phyloP scores from a whole-genome alignment of 2,888 invertebrate species.

The Lithophane ornitopus region DNA sequence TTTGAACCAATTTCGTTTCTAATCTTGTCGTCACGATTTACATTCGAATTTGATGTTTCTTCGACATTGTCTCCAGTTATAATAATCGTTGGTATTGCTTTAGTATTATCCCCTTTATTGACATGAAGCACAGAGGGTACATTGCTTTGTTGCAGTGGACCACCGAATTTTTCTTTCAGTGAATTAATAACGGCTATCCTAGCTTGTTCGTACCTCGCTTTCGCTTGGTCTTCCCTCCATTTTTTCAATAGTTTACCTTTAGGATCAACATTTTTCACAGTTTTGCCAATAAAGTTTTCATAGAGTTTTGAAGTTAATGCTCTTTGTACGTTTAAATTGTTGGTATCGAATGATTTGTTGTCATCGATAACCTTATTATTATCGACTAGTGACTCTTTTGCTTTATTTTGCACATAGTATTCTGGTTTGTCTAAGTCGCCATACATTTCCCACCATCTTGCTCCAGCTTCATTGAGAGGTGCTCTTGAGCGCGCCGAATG shows the following conservation, averaged over 20 bases:
- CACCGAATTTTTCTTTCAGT: constrained; percentile 84
- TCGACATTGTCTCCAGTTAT: constrained; percentile 85
- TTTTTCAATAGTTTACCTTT: constrained; percentile 83
- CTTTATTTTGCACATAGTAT: constrained; percentile 62
- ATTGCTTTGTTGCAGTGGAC: constrained; percentile 69
- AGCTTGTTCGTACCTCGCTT: constrained; percentile 82
- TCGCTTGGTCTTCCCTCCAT: constrained; percentile 84
- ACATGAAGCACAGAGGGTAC: constrained; percentile 68
- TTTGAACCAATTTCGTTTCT: constrained; percentile 71
- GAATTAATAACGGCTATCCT: constrained; percentile 85
- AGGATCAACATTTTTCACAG: constrained; percentile 70
- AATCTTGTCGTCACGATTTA: constrained; percentile 72
- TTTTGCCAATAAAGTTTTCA: constrained; percentile 64
- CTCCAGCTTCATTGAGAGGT: constrained; percentile 79
- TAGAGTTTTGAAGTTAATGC: constrained; percentile 69
- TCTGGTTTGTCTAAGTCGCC: constrained; percentile 62
- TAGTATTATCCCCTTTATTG: constrained; percentile 77
- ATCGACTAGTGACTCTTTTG: constrained; percentile 48
- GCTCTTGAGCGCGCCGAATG: constrained; percentile 83
- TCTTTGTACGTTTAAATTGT: constrained; percentile 66
- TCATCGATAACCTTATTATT: constrained; percentile 45
- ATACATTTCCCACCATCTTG: constrained; percentile 81
- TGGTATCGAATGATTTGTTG: constrained; percentile 74
- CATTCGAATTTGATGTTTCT: constrained; percentile 87
- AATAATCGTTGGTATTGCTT: constrained; percentile 77